Evolutionary conservation across 2,888 invertebrate species (phyloP).

Genomic region (Amiota minor): DNA sequence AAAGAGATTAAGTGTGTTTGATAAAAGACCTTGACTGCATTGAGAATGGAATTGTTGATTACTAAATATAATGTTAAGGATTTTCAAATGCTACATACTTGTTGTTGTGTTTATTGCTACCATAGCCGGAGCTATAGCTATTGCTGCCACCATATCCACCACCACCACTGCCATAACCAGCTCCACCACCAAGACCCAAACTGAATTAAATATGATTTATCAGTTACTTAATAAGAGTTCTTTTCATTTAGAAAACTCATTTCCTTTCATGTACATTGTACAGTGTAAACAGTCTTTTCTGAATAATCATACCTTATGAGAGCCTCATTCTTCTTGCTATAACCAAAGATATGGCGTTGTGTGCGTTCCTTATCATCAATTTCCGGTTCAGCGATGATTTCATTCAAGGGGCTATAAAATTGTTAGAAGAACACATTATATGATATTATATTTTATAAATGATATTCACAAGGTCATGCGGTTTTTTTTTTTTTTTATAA

Average conservation of each 20-base stretch:
- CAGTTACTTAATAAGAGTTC: conserved; percentile 25
- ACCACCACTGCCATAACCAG: conserved; percentile 26
- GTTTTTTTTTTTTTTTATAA: no score
- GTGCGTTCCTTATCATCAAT: conserved; percentile 58
- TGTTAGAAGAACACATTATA: no score
- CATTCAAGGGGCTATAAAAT: conserved; percentile 52
- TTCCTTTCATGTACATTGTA: conserved; percentile 12
- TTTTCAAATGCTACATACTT: conserved; percentile 45
- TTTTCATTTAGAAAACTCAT: not conserved
- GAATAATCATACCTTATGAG: conserved; percentile 48
- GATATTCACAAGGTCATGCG: no score
- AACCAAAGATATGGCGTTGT: conserved; percentile 56
- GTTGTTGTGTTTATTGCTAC: conserved; percentile 18
- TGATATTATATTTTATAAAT: no score
- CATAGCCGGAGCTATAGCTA: conserved; percentile 36
- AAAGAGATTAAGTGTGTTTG: conserved; percentile 44
- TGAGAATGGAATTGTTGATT: conserved; percentile 8
- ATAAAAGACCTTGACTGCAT: conserved; percentile 37
- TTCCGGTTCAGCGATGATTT: conserved; percentile 46
- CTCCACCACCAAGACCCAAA: not conserved
- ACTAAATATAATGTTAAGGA: conserved; percentile 26
- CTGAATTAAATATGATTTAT: not conserved
- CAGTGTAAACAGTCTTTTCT: not conserved
- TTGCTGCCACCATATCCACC: conserved; percentile 36
- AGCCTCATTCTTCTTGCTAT: conserved; percentile 41